Evolutionary conservation across 2,113 vertebrate genomes (phyloP).

Genomic region (Pseudorectes ferrugineus): DNA sequence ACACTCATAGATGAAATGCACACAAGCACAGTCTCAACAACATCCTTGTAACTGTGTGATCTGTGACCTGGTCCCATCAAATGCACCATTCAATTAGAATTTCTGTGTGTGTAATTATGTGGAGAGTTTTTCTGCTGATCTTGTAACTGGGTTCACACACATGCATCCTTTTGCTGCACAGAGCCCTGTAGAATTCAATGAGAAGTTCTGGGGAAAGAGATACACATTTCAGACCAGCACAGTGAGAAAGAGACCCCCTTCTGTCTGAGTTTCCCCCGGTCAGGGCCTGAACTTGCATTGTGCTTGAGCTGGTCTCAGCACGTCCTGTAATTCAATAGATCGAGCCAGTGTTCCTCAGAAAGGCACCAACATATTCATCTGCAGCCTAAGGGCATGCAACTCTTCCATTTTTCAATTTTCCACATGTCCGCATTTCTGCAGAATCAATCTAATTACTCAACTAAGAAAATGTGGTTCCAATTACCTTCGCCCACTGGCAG

Average conservation of each 20-base stretch:
- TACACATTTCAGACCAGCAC: neutral
- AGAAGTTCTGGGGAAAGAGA: neutral
- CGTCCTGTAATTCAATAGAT: neutral
- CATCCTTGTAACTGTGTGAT: neutral
- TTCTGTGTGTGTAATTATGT: neutral
- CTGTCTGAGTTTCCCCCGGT: neutral
- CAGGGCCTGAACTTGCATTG: neutral
- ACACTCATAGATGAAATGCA: neutral
- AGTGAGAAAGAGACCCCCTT: neutral
- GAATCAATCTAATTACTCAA: conserved; percentile 10
- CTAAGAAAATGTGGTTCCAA: neutral
- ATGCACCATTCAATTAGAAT: neutral
- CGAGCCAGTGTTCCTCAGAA: neutral
- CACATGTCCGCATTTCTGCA: neutral
- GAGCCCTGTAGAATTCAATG: neutral
- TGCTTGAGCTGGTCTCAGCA: neutral
- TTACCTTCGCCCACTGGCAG: neutral
- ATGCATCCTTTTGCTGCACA: neutral
- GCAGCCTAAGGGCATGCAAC: neutral
- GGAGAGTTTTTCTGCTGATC: neutral
- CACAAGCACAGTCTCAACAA: neutral
- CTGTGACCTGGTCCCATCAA: neutral
- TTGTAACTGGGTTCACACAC: neutral
- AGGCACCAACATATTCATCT: neutral
- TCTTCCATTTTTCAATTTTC: conserved; percentile 38